A percentile compares a stretch with the other conserved stretches of the same genome.
Evolutionary conservation across 2,113 vertebrate genomes (phyloP).

Genomic region (Leptobrachium leishanense): DNA sequence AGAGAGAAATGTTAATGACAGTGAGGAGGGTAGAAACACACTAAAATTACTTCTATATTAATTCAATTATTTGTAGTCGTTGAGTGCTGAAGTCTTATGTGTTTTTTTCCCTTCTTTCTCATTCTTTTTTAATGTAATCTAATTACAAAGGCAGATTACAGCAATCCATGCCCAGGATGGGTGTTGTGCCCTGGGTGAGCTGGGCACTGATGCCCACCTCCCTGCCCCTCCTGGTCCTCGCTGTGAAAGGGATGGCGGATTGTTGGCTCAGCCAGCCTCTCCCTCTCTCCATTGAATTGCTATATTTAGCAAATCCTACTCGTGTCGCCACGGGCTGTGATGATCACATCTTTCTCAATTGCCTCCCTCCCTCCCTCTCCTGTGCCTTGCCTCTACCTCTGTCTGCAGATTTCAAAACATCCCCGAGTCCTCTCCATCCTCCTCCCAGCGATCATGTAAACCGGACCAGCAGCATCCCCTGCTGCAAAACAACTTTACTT

Average conservation of each 20-base stretch:
- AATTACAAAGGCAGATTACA: too few relatives aligned
- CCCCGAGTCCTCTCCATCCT: slow-evolving; percentile 30
- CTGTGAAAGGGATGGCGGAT: slow-evolving; percentile 36
- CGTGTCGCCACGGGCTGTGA: slow-evolving; percentile 57
- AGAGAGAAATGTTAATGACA: too few relatives aligned
- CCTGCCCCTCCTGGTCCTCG: slow-evolving; percentile 13
- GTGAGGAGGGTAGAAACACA: too few relatives aligned
- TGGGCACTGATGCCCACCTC: slow-evolving; percentile 1
- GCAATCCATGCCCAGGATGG: too few relatives aligned
- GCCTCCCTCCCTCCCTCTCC: slow-evolving; percentile 35
- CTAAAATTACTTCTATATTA: too few relatives aligned
- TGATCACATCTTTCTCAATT: slow-evolving; percentile 47
- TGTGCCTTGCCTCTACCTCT: slow-evolving; percentile 18
- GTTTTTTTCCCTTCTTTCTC: too few relatives aligned
- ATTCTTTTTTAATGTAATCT: too few relatives aligned
- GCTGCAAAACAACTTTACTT: slow-evolving; percentile 13
- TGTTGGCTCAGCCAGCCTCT: slow-evolving; percentile 46
- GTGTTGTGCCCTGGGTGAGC: not conserved
- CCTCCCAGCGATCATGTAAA: slow-evolving; percentile 9
- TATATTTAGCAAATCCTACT: slow-evolving; percentile 63
- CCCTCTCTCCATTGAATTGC: slow-evolving; percentile 42
- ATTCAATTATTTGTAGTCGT: too few relatives aligned
- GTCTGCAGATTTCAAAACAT: slow-evolving; percentile 42
- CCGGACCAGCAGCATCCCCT: not conserved
- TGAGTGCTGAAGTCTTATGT: too few relatives aligned